A percentile compares a stretch with the other conserved stretches of the same genome.
Evolutionary conservation across 2,888 invertebrate genomes (phyloP).

Genomic region (Parnassius smintheus): DNA sequence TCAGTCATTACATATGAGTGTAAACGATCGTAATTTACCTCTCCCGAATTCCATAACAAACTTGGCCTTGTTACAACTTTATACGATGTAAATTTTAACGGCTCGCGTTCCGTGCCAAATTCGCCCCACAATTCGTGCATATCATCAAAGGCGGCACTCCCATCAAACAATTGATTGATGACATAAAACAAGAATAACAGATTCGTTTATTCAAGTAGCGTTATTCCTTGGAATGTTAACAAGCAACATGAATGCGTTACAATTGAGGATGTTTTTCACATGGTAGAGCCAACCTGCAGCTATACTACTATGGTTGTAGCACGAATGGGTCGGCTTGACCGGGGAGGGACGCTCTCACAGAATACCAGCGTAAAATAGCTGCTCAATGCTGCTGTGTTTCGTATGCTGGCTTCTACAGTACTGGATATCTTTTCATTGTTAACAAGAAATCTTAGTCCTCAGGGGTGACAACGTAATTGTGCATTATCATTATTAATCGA

Average conservation of each 20-base stretch:
- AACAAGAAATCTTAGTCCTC: no score
- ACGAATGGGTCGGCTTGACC: no score
- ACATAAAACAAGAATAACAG: background rate
- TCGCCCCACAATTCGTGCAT: background rate
- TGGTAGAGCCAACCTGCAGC: no score
- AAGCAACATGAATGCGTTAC: background rate
- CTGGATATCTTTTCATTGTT: no score
- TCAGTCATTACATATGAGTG: background rate
- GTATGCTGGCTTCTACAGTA: no score
- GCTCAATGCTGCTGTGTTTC: no score
- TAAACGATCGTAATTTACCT: conserved; percentile 1
- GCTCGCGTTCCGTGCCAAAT: conserved; percentile 5
- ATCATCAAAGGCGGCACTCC: background rate
- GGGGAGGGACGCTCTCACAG: no score
- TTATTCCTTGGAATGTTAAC: conserved; percentile 13
- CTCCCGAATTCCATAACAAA: conserved; percentile 12
- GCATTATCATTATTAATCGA: no score
- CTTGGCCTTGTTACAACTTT: background rate
- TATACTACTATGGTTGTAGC: no score
- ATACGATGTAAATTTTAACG: background rate
- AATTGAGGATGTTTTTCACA: background rate
- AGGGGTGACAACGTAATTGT: no score
- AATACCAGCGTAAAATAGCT: no score
- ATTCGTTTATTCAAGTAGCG: background rate
- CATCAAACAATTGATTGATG: conserved; percentile 13